Base-by-base conservation (phyloP, 2,888 invertebrate genomes). In the Polyommatus iphigenia region DNA sequence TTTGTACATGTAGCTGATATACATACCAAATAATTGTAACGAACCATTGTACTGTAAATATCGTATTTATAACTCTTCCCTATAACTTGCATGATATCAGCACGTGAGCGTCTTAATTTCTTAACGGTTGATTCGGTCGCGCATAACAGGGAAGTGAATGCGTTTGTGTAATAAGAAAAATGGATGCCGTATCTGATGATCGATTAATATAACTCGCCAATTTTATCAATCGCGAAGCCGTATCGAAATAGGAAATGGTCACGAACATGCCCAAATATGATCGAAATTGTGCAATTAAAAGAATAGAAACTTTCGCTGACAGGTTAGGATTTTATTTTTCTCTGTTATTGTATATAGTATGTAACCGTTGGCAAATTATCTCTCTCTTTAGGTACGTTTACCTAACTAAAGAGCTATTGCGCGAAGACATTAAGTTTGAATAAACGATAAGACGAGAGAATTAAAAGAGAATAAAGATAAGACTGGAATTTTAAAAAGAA, bases 91-190 rank as follows among this genome's bases (percentile, higher is more conserved):
- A 73, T 73, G 73, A 73, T 46, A 46, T 46, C 36, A 20, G 41
- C 46, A 73, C 73, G 73, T 73, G 24, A 73, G 46, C 73, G 29
- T 73, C 73, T 62, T 62, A 62, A 62, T 62, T 62, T 62, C 24
- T 73, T 41, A 24, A 73, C 73, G 50, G 73, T 73, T 15, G 24
- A 73, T 73, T 73, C 32, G 46, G 46, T 50, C 46, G 46, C 46
- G 20, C 73, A 46, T 72, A 72, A 72, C 73, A 46, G 82, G 82
- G 83, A 84, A 83, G 81, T 83, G 78, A 73, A 79, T 79, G 79
- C 36, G 41, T 79, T 80, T 78, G 78, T 73, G 77, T 76, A 79
- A 79, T 71, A 59, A 75, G 29, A 79, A 10, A 41, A 79, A 76
- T 81, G 77, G 80, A 80, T 80, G 80, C 80, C 79, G 79, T 76